phyloP scores from a whole-genome alignment of 2,888 invertebrate genomes.

The Mantis religiosa region DNA sequence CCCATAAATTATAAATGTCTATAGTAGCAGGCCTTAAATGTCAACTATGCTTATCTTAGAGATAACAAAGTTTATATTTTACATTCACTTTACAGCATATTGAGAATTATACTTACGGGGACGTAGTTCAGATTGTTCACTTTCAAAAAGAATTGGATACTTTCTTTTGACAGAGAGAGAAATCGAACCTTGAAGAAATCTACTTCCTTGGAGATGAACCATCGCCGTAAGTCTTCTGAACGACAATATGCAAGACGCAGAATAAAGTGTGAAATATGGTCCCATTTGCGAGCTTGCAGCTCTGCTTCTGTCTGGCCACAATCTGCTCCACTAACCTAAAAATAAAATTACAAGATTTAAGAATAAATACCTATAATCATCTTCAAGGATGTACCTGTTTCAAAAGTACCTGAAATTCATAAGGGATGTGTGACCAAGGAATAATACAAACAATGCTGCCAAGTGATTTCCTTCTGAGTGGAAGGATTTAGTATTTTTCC shows the following conservation, averaged over 20 bases:
- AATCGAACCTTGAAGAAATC: slow-evolving; percentile 85
- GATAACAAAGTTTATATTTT: not conserved
- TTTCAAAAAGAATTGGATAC: slow-evolving; percentile 62
- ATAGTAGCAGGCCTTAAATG: not conserved
- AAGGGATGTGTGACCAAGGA: too few relatives aligned
- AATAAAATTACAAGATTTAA: slow-evolving; percentile 48
- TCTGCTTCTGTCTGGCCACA: slow-evolving; percentile 53
- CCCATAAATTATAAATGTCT: not conserved
- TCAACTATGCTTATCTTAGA: not conserved
- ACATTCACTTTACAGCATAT: not conserved
- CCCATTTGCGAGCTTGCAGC: slow-evolving; percentile 64
- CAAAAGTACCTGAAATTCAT: not conserved
- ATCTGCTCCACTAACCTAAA: slow-evolving; percentile 53
- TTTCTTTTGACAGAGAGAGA: slow-evolving; percentile 57
- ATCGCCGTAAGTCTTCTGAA: slow-evolving; percentile 76
- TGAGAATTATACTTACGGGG: slow-evolving; percentile 42
- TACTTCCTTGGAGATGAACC: slow-evolving; percentile 85
- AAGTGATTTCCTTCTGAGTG: too few relatives aligned
- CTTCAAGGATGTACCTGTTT: not conserved
- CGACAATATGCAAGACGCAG: slow-evolving; percentile 86
- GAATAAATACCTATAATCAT: not conserved
- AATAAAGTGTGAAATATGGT: slow-evolving; percentile 91
- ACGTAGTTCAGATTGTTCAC: slow-evolving; percentile 63
- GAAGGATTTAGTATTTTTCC: too few relatives aligned
- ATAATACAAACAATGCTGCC: too few relatives aligned